Evolutionary conservation across 2,888 invertebrate genomes (phyloP).

Genomic region (Cephus spinipes): DNA sequence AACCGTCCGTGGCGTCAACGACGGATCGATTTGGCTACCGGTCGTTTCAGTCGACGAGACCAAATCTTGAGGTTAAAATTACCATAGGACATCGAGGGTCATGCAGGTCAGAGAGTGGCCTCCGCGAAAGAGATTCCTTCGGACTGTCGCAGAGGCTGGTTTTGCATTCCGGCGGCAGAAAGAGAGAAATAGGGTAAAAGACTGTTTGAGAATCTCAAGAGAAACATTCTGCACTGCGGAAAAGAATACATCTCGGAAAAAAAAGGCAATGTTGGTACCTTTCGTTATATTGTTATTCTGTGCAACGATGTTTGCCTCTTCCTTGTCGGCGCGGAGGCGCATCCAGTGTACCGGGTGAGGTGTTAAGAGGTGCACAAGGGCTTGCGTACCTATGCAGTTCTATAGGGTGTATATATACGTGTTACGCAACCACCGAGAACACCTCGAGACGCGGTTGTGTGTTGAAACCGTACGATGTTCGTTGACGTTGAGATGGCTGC

Average conservation of each 20-base stretch:
- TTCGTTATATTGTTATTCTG: background rate
- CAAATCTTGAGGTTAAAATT: background rate
- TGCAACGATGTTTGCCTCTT: background rate
- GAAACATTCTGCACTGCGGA: background rate
- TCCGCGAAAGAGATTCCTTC: background rate
- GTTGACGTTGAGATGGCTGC: conserved; percentile 29
- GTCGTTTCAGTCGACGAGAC: background rate
- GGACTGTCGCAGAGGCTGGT: background rate
- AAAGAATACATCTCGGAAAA: background rate
- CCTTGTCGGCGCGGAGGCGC: background rate
- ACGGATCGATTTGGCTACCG: background rate
- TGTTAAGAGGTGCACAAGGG: background rate
- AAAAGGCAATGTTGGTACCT: background rate
- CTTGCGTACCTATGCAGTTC: background rate
- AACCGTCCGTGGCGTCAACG: background rate
- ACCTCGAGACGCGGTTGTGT: background rate
- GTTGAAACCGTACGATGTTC: background rate
- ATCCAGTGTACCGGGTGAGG: background rate
- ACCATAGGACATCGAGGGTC: background rate
- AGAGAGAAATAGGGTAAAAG: background rate
- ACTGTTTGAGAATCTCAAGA: background rate
- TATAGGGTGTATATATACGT: background rate
- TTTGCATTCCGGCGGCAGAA: background rate
- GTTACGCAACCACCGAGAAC: background rate
- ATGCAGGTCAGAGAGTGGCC: background rate